These are phyloP conservation scores for Barypeithes pellucidus DNA, from an alignment of 2,888 invertebrate genomes.

Conservation along the genomic window DNA sequence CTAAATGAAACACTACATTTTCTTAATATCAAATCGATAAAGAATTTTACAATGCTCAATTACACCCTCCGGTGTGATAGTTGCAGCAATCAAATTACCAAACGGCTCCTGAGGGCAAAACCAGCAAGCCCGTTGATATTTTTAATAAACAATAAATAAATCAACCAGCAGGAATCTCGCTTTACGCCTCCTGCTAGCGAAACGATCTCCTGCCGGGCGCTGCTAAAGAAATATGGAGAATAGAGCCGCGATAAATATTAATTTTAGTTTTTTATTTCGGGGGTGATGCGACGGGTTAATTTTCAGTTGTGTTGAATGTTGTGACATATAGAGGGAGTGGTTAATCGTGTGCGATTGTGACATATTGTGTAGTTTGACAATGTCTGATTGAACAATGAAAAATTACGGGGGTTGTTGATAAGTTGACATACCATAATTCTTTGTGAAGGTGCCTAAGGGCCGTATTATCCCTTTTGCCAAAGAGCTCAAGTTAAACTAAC, in stretches of 20 bases:
- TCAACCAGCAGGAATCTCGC: slow-evolving; percentile 54
- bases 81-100: slow-evolving; percentile 52
- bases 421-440: background rate
- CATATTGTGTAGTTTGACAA: slow-evolving; percentile 58
- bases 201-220: slow-evolving; percentile 39
- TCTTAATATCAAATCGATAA: too few species aligned
- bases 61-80: slow-evolving; percentile 45
- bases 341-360: slow-evolving; percentile 38
- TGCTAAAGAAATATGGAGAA: slow-evolving; percentile 20
- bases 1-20: too few species aligned
- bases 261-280: slow-evolving; percentile 54
- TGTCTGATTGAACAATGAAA: slow-evolving; percentile 1
- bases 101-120: slow-evolving; percentile 57
- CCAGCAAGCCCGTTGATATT: slow-evolving; percentile 60
- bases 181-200: slow-evolving; percentile 46
- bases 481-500: too few species aligned
- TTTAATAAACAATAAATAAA: slow-evolving; percentile 57
- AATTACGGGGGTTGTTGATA: too few species aligned
- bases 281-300: slow-evolving; percentile 65
- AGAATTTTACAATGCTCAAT: too few species aligned
- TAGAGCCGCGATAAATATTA: slow-evolving; percentile 51
- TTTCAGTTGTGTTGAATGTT: slow-evolving; percentile 59
- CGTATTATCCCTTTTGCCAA: too few species aligned
- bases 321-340: slow-evolving; percentile 56
- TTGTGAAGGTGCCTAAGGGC: too few species aligned